Conservation (phyloP, 2,113 vertebrate genomes). For the Bufo bufo region DNA sequence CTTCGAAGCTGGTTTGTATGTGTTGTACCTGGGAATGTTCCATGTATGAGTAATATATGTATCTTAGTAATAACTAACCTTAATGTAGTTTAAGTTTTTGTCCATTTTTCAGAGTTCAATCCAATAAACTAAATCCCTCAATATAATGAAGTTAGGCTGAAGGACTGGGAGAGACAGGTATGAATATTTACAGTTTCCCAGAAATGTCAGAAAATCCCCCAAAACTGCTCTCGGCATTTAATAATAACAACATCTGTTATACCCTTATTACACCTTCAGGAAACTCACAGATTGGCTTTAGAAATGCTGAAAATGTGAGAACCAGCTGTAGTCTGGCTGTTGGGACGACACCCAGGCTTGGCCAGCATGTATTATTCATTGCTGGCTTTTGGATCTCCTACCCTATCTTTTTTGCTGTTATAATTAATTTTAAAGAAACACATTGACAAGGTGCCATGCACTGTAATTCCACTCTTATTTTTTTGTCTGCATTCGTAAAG, state of each 20-base stretch:
- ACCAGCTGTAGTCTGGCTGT: constrained; percentile 20
- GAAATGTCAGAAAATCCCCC: background rate
- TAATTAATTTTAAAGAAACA: constrained; percentile 22
- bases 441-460: background rate
- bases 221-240: constrained; percentile 13
- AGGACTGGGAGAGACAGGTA: background rate
- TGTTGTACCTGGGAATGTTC: too few relatives aligned
- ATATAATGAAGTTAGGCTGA: too few relatives aligned
- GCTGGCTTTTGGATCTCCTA: background rate
- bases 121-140: too few relatives aligned
- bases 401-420: background rate
- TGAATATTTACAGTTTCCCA: background rate
- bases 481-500: background rate
- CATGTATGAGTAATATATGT: too few relatives aligned
- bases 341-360: background rate
- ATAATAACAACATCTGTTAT: constrained; percentile 16
- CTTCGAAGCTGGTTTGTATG: too few relatives aligned
- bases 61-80: too few relatives aligned
- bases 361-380: constrained; percentile 29
- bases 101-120: too few relatives aligned
- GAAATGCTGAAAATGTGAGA: background rate
- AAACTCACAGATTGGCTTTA: constrained; percentile 15
- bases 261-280: constrained; percentile 25
- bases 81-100: too few relatives aligned
- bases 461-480: background rate